Percentiles rank a stretch among this genome's conserved stretches.
Evolutionary conservation across 1,140 invertebrate genomes (phyloP).

Genomic region (Nixonia krombeini): DNA sequence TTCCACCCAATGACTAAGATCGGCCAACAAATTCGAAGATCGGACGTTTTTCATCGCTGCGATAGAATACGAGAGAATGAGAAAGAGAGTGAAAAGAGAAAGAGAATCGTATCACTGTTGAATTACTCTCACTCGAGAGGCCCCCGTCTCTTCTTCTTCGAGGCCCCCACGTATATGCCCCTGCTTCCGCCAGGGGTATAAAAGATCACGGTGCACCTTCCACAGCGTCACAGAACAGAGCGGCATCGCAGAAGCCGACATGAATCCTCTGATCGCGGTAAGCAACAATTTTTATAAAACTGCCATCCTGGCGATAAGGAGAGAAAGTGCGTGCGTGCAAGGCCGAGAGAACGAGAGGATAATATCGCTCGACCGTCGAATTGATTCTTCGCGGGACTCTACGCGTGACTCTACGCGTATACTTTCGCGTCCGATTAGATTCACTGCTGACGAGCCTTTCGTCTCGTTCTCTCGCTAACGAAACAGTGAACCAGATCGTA

Average conservation of each 20-base stretch:
- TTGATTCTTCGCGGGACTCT: too few species aligned
- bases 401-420: too few species aligned
- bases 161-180: slow-evolving; percentile 21
- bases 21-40: too few species aligned
- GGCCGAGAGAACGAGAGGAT: slow-evolving; percentile 17
- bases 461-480: too few species aligned
- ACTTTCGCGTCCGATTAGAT: too few species aligned
- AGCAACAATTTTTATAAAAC: slow-evolving; percentile 54
- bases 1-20: too few species aligned
- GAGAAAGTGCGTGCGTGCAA: slow-evolving; percentile 12
- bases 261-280: slow-evolving; percentile 72
- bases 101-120: slow-evolving; percentile 56
- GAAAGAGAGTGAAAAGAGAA: too few species aligned
- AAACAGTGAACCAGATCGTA: neutral
- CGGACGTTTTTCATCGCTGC: too few species aligned
- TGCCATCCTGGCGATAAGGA: slow-evolving; percentile 7
- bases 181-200: slow-evolving; percentile 59
- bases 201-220: slow-evolving; percentile 66
- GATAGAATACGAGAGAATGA: slow-evolving; percentile 18
- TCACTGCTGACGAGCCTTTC: too few species aligned
- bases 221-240: slow-evolving; percentile 69
- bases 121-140: slow-evolving; percentile 68
- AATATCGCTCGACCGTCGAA: slow-evolving; percentile 3
- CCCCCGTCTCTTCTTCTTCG: slow-evolving; percentile 49
- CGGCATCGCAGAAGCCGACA: slow-evolving; percentile 70